A percentile compares a stretch with the other conserved stretches of the same genome.
phyloP scores from a whole-genome alignment of 2,888 invertebrate genomes.

The Oegoconia quadripuncta region DNA sequence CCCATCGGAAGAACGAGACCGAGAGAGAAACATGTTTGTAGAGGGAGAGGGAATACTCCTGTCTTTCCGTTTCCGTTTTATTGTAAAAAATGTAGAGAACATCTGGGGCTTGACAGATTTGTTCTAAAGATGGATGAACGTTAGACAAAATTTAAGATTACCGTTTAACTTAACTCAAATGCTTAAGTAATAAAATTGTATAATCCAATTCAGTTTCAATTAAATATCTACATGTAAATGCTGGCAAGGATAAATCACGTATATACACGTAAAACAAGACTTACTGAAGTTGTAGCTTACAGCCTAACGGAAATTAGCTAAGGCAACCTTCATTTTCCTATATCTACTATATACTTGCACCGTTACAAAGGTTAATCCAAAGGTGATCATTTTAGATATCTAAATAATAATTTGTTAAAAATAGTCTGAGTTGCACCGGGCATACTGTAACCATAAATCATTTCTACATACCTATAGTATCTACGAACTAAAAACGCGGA shows the following conservation, averaged over 20 bases:
- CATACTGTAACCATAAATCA: conserved; percentile 50
- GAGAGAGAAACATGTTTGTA: conserved; percentile 33
- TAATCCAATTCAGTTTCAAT: too few relatives aligned
- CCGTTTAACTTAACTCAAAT: too few relatives aligned
- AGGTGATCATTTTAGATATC: conserved; percentile 14
- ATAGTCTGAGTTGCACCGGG: conserved; percentile 35
- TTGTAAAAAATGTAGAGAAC: conserved; percentile 60
- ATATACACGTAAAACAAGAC: too few relatives aligned
- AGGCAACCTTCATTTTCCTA: conserved; percentile 4
- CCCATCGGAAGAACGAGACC: conserved; percentile 49
- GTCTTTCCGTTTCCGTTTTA: conserved; percentile 75
- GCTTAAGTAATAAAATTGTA: too few relatives aligned
- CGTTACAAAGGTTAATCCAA: conserved; percentile 12
- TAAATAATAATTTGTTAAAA: conserved; percentile 22
- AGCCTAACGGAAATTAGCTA: too few relatives aligned
- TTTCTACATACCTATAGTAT: conserved; percentile 35
- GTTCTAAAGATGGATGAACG: conserved; percentile 5
- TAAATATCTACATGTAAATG: too few relatives aligned
- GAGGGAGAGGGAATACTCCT: conserved; percentile 41
- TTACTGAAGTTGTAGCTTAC: background rate
- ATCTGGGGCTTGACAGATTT: conserved; percentile 62
- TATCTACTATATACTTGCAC: too few relatives aligned
- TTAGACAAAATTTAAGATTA: background rate
- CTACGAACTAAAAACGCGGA: conserved; percentile 23
- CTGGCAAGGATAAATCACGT: too few relatives aligned